A percentile compares a stretch with the other conserved stretches of the same genome.
phyloP scores from a whole-genome alignment of 53 echinoderm and acorn worm species.

The Echinometra lucunter region DNA sequence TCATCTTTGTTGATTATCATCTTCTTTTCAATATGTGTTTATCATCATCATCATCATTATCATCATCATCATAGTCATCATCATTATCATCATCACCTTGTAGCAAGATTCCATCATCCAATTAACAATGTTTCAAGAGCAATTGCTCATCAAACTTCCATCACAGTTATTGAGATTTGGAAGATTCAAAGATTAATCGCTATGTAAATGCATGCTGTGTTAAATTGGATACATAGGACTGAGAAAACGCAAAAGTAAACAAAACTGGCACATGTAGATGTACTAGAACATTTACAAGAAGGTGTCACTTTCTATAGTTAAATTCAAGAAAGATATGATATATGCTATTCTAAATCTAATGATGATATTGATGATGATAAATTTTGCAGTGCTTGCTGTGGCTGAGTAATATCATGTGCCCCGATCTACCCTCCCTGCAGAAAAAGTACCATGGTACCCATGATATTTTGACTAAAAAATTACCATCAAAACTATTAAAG shows the following conservation, averaged over 20 bases:
- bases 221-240: not conserved
- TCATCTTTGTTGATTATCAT: not conserved
- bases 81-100: not conserved
- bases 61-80: not conserved
- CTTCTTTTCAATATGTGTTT: not conserved
- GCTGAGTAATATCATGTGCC: not conserved
- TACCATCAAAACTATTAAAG: too few relatives aligned
- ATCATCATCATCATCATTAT: not conserved
- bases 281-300: too few relatives aligned
- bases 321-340: not conserved
- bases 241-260: not conserved
- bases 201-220: not conserved
- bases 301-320: not conserved
- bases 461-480: too few relatives aligned
- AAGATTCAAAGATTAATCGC: not conserved
- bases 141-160: not conserved
- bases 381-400: not conserved
- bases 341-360: not conserved
- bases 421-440: not conserved
- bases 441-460: too few relatives aligned
- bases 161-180: not conserved
- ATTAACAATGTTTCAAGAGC: not conserved
- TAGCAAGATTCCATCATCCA: not conserved
- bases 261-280: too few relatives aligned
- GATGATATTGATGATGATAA: constrained; percentile 11